These are phyloP conservation scores for Cyclina sinensis DNA, from an alignment of 1,140 invertebrate genomes.

Conservation along the genomic window DNA sequence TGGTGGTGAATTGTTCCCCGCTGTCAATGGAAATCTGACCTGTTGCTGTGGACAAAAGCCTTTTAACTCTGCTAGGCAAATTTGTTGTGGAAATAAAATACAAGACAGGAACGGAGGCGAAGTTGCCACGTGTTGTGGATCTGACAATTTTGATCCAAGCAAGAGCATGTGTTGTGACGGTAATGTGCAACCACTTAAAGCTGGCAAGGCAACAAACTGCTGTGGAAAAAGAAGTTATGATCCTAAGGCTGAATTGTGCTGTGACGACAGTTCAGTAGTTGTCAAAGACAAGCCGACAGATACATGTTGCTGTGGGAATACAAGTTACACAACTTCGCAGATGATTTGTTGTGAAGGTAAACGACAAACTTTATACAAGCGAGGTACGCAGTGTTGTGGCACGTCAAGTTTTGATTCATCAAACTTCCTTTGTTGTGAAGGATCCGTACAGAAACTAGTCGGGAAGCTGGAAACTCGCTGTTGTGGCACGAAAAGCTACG, in stretches of 20 bases:
- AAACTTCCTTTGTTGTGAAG: slow-evolving; percentile 62
- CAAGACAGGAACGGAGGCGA: slow-evolving; percentile 57
- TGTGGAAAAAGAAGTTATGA: slow-evolving; percentile 63
- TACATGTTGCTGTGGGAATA: slow-evolving; percentile 61
- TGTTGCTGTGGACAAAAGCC: slow-evolving; percentile 60
- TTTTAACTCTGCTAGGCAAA: slow-evolving; percentile 45
- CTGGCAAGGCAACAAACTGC: slow-evolving; percentile 36
- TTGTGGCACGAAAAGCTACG: slow-evolving; percentile 56
- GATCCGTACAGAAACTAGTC: slow-evolving; percentile 45
- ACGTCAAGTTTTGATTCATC: slow-evolving; percentile 58
- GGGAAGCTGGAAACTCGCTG: slow-evolving; percentile 48
- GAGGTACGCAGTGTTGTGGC: slow-evolving; percentile 65
- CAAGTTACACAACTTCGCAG: slow-evolving; percentile 54
- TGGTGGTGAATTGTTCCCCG: slow-evolving; percentile 47
- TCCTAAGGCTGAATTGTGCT: slow-evolving; percentile 52
- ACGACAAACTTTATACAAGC: slow-evolving; percentile 41
- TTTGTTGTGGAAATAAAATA: slow-evolving; percentile 55
- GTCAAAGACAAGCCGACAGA: slow-evolving; percentile 54
- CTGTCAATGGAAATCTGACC: slow-evolving; percentile 62
- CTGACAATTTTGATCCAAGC: slow-evolving; percentile 58
- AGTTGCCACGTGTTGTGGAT: slow-evolving; percentile 57
- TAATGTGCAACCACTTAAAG: slow-evolving; percentile 48
- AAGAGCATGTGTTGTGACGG: slow-evolving; percentile 58
- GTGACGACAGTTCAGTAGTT: slow-evolving; percentile 53
- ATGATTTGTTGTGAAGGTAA: slow-evolving; percentile 56